Percentiles rank a stretch among this genome's conserved stretches.
These are phyloP conservation scores for Cheilosia impressa DNA, from an alignment of 2,888 invertebrate species.

Conservation along the genomic window DNA sequence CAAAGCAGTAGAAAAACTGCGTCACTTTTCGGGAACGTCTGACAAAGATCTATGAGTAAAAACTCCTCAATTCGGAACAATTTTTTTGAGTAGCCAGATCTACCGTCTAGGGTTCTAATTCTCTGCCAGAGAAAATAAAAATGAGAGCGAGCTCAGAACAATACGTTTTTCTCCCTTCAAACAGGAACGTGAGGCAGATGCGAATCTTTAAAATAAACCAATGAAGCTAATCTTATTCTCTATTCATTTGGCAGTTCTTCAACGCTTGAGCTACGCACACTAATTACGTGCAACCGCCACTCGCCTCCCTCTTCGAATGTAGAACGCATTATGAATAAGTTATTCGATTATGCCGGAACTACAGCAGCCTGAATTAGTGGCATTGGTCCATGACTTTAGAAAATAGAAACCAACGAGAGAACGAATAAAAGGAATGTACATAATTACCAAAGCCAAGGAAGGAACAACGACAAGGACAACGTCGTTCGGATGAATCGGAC, in stretches of 20 bases:
- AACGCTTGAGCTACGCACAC: not conserved
- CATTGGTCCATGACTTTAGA: constrained; percentile 21
- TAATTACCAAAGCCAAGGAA: constrained; percentile 7
- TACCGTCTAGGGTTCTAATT: too few relatives aligned
- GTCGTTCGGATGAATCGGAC: constrained; percentile 33
- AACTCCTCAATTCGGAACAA: too few relatives aligned
- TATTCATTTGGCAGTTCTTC: not conserved
- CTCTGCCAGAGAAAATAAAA: too few relatives aligned
- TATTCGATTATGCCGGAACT: constrained; percentile 57
- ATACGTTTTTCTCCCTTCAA: too few relatives aligned
- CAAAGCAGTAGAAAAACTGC: too few relatives aligned
- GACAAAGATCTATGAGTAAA: too few relatives aligned
- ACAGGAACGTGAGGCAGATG: too few relatives aligned
- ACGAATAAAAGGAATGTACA: constrained; percentile 25
- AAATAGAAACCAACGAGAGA: not conserved
- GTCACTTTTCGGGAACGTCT: too few relatives aligned
- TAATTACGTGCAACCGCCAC: not conserved
- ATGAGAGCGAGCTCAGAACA: too few relatives aligned
- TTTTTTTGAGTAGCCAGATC: too few relatives aligned
- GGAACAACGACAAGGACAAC: constrained; percentile 14
- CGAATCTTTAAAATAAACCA: too few relatives aligned
- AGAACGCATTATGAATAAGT: constrained; percentile 66
- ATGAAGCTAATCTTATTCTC: too few relatives aligned
- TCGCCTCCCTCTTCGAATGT: not conserved
- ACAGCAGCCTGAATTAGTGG: constrained; percentile 53